A percentile compares a stretch with the other conserved stretches of the same genome.
phyloP scores from a whole-genome alignment of 2,797 vertebrate genomes.

The Amblyopsis hoosieri region DNA sequence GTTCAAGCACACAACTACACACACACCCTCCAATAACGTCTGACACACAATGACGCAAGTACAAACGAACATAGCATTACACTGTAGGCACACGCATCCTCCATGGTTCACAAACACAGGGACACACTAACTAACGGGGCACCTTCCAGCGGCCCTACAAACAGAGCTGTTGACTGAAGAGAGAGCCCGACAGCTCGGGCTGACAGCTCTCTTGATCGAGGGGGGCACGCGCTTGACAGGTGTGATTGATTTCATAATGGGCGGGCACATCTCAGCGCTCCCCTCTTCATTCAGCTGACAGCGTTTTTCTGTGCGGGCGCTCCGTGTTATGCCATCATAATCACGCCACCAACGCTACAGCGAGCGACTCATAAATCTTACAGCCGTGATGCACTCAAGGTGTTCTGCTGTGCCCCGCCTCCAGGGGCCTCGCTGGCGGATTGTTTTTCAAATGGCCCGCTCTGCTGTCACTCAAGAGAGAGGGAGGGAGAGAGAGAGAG shows the following conservation, averaged over 20 bases:
- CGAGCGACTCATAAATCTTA: conserved; percentile 61
- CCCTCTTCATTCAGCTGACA: conserved; percentile 72
- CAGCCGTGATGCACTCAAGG: conserved; percentile 16
- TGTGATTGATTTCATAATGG: conserved; percentile 67
- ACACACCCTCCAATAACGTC: conserved; percentile 35
- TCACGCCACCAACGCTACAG: conserved; percentile 44
- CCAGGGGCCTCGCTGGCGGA: conserved; percentile 11
- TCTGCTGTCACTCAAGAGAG: conserved; percentile 37
- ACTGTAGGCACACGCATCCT: no score
- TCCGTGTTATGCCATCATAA: conserved; percentile 74
- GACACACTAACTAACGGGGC: not conserved
- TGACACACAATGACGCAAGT: conserved; percentile 27
- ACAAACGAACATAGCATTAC: not conserved
- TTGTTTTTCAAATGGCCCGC: conserved; percentile 34
- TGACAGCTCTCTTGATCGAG: conserved; percentile 59
- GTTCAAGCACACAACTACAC: conserved; percentile 15
- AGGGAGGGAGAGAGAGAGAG: not conserved
- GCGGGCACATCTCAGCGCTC: conserved; percentile 47
- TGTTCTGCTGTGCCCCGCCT: conserved; percentile 6
- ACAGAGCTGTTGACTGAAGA: conserved; percentile 43
- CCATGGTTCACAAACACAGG: not conserved
- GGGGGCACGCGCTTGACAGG: conserved; percentile 43
- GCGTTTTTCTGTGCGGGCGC: conserved; percentile 67
- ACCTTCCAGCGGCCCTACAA: not conserved
- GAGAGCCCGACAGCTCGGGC: no score